Evolutionary conservation across 2,888 invertebrate species (phyloP).

Genomic region (Eudasyphora cyanicolor): DNA sequence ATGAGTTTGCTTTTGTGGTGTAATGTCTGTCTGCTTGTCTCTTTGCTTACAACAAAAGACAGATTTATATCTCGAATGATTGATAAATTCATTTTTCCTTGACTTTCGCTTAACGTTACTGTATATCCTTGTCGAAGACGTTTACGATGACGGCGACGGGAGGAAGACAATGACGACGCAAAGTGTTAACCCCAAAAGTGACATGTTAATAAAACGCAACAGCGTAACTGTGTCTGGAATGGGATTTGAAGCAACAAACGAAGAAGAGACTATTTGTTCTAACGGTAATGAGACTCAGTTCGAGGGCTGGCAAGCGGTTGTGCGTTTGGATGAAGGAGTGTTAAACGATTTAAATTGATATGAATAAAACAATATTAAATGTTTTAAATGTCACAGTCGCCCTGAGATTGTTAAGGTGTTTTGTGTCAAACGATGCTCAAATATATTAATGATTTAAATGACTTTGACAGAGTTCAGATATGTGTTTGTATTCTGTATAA

Average conservation of each 20-base stretch:
- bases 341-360: neutral
- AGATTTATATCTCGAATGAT: constrained; percentile 58
- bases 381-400: neutral
- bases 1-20: constrained; percentile 72
- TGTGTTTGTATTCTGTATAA: neutral
- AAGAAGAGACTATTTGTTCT: no score
- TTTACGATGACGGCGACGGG: no score
- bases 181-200: constrained; percentile 19
- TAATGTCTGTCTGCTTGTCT: constrained; percentile 27
- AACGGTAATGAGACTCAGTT: no score
- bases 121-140: neutral
- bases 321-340: no score
- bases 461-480: no score
- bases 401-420: neutral
- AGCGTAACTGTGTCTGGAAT: neutral
- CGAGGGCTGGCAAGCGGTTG: neutral
- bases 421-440: neutral
- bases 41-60: constrained; percentile 32
- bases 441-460: constrained; percentile 21
- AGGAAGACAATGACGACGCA: no score
- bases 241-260: no score
- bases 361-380: constrained; percentile 11
- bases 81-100: constrained; percentile 49
- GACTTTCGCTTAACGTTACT: neutral
- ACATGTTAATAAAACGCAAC: constrained; percentile 2